Percentiles rank a stretch among this genome's conserved stretches.
phyloP scores from a whole-genome alignment of 2,797 vertebrate genomes.

The Catharus ustulatus region DNA sequence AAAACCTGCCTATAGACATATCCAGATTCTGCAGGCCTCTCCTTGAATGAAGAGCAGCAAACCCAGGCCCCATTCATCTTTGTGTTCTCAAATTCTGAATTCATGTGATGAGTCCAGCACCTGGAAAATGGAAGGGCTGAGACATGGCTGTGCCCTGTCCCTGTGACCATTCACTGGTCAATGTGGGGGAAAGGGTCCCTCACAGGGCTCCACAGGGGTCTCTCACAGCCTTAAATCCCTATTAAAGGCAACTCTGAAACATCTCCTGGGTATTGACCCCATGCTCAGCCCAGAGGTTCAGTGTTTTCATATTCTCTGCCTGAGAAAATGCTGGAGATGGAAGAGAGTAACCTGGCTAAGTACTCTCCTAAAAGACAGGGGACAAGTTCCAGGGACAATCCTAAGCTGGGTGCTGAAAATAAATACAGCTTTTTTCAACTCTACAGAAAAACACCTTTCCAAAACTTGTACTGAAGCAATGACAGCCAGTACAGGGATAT shows the following conservation, averaged over 20 bases:
- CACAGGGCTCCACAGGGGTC: neutral
- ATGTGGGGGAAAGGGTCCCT: neutral
- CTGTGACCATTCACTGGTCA: neutral
- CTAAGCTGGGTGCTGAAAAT: neutral
- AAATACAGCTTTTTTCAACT: neutral
- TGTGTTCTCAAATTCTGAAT: neutral
- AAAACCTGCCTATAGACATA: neutral
- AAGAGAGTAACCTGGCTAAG: neutral
- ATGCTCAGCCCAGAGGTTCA: neutral
- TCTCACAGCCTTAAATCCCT: neutral
- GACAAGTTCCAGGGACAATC: neutral
- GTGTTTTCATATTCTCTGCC: neutral
- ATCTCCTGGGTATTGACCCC: fast-evolving
- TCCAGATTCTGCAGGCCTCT: neutral
- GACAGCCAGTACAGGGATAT: neutral
- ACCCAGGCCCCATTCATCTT: neutral
- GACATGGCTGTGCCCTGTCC: neutral
- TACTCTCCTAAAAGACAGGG: neutral
- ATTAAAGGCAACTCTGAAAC: neutral
- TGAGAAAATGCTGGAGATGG: neutral
- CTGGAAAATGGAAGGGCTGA: neutral
- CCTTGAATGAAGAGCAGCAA: neutral
- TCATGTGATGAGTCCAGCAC: fast-evolving
- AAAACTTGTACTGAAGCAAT: neutral
- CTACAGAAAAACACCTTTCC: neutral